phyloP scores from a whole-genome alignment of 2,113 vertebrate genomes.

The Tor tambroides region DNA sequence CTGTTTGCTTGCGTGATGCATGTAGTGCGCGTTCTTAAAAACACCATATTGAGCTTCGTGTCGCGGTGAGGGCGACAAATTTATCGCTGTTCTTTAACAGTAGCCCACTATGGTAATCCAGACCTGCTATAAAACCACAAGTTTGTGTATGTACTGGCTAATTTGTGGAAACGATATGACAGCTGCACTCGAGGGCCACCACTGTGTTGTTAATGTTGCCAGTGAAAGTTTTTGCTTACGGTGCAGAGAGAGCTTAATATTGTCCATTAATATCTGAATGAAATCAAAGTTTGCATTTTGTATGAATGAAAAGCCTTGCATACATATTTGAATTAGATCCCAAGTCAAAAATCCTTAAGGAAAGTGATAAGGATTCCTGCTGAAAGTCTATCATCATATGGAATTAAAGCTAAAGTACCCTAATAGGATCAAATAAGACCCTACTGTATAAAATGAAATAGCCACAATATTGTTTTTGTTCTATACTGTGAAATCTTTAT shows the following conservation, averaged over 20 bases:
- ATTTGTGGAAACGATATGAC: slow-evolving; percentile 32
- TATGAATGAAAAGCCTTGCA: background rate
- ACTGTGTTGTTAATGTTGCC: background rate
- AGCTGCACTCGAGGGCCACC: slow-evolving; percentile 28
- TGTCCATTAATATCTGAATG: background rate
- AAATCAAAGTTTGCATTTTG: slow-evolving; percentile 14
- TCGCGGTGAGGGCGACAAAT: slow-evolving; percentile 40
- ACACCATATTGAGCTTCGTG: slow-evolving; percentile 50
- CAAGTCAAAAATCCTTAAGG: background rate
- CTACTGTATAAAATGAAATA: background rate
- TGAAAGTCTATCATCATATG: background rate
- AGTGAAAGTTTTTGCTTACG: background rate
- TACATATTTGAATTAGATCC: background rate
- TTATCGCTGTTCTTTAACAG: slow-evolving; percentile 43
- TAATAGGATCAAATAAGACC: background rate
- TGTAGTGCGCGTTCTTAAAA: slow-evolving; percentile 34
- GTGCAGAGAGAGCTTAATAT: slow-evolving; percentile 12
- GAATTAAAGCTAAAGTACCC: background rate
- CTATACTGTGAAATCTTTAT: background rate
- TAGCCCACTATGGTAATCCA: background rate
- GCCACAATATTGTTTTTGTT: background rate
- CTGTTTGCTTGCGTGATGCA: slow-evolving; percentile 29
- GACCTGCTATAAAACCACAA: background rate
- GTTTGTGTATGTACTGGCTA: slow-evolving; percentile 14
- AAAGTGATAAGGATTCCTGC: background rate